A percentile compares a stretch with the other conserved stretches of the same genome.
Evolutionary conservation across 2,888 invertebrate genomes (phyloP).

Genomic region (Agrochola lota): DNA sequence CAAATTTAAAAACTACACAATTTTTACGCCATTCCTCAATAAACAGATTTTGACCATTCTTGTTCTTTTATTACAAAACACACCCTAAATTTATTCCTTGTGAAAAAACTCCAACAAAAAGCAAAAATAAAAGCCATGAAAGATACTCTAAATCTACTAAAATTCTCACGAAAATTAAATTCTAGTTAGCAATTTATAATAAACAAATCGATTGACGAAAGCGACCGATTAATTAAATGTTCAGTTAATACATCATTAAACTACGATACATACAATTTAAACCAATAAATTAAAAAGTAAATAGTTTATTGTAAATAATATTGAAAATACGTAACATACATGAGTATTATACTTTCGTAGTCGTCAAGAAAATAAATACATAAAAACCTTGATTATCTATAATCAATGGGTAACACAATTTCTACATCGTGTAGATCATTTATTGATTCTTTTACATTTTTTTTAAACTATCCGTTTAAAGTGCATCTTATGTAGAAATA

Average conservation of each 20-base stretch:
- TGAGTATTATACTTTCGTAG: constrained; percentile 37
- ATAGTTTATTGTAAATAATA: constrained; percentile 45
- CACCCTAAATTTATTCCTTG: constrained; percentile 8
- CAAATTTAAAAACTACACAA: constrained; percentile 71
- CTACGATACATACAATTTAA: constrained; percentile 36
- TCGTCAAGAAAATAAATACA: constrained; percentile 24
- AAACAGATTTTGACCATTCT: constrained; percentile 77
- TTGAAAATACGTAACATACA: constrained; percentile 22
- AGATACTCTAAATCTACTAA: constrained; percentile 8
- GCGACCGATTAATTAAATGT: constrained; percentile 1
- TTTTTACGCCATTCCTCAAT: constrained; percentile 84
- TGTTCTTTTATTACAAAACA: constrained; percentile 70
- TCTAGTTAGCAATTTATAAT: neutral
- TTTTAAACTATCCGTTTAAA: constrained; percentile 53
- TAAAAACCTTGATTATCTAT: constrained; percentile 25
- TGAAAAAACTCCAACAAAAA: constrained; percentile 1
- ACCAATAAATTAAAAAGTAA: constrained; percentile 45
- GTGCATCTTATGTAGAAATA: constrained; percentile 55
- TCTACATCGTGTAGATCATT: constrained; percentile 12
- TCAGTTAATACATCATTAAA: neutral
- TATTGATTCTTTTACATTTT: constrained; percentile 33
- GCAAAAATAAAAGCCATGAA: constrained; percentile 4
- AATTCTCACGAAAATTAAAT: neutral
- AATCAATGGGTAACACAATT: constrained; percentile 15
- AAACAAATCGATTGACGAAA: constrained; percentile 8